Evolutionary conservation across 2,888 invertebrate genomes (phyloP).

Genomic region (Hirtodrosophila histrioides): DNA sequence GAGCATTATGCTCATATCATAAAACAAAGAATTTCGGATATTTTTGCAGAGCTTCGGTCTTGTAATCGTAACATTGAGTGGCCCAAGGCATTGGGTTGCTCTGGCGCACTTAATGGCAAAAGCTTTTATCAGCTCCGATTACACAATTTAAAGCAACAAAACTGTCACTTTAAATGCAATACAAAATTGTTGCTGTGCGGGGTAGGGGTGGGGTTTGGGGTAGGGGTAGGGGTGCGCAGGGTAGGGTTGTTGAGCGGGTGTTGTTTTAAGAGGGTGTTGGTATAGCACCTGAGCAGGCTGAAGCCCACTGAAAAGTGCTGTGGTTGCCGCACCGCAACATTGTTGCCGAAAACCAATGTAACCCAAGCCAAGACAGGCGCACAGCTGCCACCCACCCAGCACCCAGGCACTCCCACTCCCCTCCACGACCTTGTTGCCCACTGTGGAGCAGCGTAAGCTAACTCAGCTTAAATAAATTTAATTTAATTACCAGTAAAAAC

Average conservation of each 20-base stretch:
- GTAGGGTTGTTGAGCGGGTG: background rate
- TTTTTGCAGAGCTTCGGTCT: constrained; percentile 41
- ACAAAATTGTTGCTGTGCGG: constrained; percentile 20
- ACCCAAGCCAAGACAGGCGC: constrained; percentile 61
- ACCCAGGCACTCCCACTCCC: background rate
- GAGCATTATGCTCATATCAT: constrained; percentile 43
- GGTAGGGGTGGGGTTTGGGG: background rate
- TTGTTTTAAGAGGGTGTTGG: constrained; percentile 3
- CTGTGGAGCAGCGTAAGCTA: constrained; percentile 46
- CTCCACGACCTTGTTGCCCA: constrained; percentile 4
- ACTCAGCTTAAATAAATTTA: constrained; percentile 80
- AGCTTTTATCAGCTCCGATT: constrained; percentile 78
- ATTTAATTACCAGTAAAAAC: constrained; percentile 81
- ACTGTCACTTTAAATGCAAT: constrained; percentile 77
- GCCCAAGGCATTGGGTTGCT: constrained; percentile 25
- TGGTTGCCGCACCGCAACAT: constrained; percentile 75
- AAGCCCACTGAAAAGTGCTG: constrained; percentile 56
- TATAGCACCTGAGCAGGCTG: constrained; percentile 62
- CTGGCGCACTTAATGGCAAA: constrained; percentile 55
- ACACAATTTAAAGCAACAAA: constrained; percentile 72
- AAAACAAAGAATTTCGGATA: constrained; percentile 51
- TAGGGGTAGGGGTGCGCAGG: background rate
- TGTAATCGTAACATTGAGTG: constrained; percentile 1
- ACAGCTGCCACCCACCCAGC: constrained; percentile 19
- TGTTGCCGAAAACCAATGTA: constrained; percentile 77